Evolutionary conservation across 1,140 invertebrate genomes (phyloP).

Genomic region (Saccostrea echinata): DNA sequence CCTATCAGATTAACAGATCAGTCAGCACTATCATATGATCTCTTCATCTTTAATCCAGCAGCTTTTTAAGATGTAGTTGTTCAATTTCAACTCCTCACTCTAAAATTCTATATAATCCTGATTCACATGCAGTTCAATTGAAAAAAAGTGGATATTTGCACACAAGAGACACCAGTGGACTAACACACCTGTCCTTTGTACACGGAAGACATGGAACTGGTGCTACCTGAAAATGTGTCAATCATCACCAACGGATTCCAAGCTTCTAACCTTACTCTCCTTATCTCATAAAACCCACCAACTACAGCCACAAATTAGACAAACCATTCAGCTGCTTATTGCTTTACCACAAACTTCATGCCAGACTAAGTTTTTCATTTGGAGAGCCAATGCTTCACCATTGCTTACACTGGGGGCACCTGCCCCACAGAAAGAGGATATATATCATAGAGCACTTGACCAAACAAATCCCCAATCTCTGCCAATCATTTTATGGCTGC

Average conservation of each 20-base stretch:
- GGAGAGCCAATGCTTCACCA: conserved; percentile 20
- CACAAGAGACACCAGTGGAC: background rate
- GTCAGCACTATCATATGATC: no score
- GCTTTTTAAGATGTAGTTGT: background rate
- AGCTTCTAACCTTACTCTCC: conserved; percentile 21
- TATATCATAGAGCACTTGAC: conserved; percentile 34
- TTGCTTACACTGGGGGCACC: conserved; percentile 28
- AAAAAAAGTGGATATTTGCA: background rate
- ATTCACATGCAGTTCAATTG: background rate
- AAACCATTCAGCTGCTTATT: conserved; percentile 37
- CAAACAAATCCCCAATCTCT: conserved; percentile 13
- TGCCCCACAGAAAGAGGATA: background rate
- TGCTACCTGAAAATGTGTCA: background rate
- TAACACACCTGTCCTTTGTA: background rate
- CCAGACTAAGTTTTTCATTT: conserved; percentile 35
- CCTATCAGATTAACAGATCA: no score
- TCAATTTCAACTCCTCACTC: background rate
- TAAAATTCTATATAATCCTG: background rate
- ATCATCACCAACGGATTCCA: background rate
- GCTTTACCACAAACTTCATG: conserved; percentile 16
- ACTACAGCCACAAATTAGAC: conserved; percentile 34
- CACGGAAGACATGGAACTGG: background rate
- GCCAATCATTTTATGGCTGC: conserved; percentile 27
- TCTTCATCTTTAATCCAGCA: no score
- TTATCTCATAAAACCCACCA: conserved; percentile 28